Evolutionary conservation across 2,888 invertebrate genomes (phyloP).

Genomic region (Mesopsocus fuscifrons): DNA sequence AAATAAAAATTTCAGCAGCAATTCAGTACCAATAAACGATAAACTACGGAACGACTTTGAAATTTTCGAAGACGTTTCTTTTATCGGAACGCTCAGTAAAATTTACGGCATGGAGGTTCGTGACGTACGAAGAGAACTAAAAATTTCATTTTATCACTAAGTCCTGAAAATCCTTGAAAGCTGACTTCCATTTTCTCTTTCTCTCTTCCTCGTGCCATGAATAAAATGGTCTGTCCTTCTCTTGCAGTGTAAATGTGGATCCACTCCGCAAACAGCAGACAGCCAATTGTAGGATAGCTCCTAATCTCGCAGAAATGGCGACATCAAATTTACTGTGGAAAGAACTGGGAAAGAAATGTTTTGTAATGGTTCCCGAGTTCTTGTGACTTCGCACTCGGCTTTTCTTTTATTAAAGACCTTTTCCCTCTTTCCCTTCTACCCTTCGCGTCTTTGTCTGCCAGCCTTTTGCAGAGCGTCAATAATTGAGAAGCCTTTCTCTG

Average conservation of each 20-base stretch:
- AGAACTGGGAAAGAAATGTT: conserved; percentile 8
- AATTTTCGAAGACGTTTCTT: conserved; percentile 9
- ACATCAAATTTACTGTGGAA: conserved; percentile 10
- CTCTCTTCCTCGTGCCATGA: background rate
- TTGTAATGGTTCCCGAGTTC: conserved; percentile 3
- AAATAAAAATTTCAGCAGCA: too few relatives aligned
- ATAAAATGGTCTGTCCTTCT: background rate
- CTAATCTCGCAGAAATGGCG: conserved; percentile 10
- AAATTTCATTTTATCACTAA: conserved; percentile 10
- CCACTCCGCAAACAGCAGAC: conserved; percentile 9
- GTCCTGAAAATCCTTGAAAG: conserved; percentile 7
- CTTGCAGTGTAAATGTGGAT: conserved; percentile 8
- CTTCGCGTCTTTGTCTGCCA: background rate
- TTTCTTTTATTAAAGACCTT: background rate
- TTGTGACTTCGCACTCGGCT: background rate
- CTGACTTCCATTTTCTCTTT: background rate
- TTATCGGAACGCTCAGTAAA: conserved; percentile 6
- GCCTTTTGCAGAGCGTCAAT: background rate
- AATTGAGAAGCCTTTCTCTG: background rate
- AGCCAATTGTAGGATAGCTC: conserved; percentile 9
- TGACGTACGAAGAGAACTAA: conserved; percentile 9
- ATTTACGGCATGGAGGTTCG: conserved; percentile 7
- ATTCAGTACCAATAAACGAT: conserved; percentile 3
- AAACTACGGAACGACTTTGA: conserved; percentile 5
- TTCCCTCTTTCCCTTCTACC: background rate